Conservation (phyloP, 2,888 invertebrate genomes). For the Tenthredo amoena region DNA sequence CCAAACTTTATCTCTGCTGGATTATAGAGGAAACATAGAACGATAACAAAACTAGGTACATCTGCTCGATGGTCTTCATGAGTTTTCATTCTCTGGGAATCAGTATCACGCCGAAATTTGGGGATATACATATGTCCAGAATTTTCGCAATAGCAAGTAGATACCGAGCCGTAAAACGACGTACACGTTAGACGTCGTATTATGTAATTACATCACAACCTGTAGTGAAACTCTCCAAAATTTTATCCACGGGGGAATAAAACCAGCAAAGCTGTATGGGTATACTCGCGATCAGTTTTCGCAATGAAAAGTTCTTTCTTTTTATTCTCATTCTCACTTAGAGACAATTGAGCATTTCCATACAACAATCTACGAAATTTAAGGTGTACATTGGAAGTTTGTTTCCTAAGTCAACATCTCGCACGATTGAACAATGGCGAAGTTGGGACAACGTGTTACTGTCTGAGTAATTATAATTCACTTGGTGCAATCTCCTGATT, state of each 20-base stretch:
- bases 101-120: neutral
- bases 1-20: neutral
- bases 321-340: neutral
- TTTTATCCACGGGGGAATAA: neutral
- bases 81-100: too few relatives aligned
- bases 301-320: neutral
- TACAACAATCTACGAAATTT: neutral
- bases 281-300: neutral
- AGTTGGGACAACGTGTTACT: neutral
- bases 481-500: neutral
- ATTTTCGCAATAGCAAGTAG: neutral
- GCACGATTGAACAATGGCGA: neutral
- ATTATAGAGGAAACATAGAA: neutral
- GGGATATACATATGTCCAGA: neutral
- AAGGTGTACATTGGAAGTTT: neutral
- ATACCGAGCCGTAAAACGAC: neutral
- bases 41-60: neutral
- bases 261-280: neutral
- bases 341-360: neutral
- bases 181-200: neutral
- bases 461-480: neutral
- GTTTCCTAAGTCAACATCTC: neutral
- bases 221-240: conserved; percentile 10
- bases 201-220: neutral
- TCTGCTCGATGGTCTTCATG: neutral